phyloP scores from a whole-genome alignment of 2,113 vertebrate species.

The Notiomystis cincta region DNA sequence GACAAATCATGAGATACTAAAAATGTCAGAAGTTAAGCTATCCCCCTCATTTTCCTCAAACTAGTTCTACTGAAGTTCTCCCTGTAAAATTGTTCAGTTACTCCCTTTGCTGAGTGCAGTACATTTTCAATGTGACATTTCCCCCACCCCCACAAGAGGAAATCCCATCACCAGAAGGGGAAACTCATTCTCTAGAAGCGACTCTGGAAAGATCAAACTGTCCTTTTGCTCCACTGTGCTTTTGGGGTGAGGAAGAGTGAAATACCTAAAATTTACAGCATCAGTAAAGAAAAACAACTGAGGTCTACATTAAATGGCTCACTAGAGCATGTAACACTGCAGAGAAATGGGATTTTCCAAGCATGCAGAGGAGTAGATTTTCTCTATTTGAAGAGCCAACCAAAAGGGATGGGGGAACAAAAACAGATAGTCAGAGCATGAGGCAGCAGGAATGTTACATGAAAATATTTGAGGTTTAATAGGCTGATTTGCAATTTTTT shows the following conservation, averaged over 20 bases:
- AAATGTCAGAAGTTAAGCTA: background rate
- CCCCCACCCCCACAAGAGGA: background rate
- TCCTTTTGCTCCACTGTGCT: background rate
- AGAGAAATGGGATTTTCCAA: background rate
- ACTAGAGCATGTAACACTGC: background rate
- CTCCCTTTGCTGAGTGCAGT: background rate
- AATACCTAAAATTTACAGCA: background rate
- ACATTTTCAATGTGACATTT: background rate
- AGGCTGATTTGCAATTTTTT: background rate
- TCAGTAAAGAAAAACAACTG: background rate
- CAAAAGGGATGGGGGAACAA: background rate
- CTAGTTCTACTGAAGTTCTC: background rate
- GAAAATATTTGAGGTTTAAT: background rate
- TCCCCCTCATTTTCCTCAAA: background rate
- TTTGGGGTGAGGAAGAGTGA: background rate
- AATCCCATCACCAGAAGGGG: background rate
- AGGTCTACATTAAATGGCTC: background rate
- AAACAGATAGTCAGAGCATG: background rate
- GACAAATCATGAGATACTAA: background rate
- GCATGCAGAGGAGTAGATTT: background rate
- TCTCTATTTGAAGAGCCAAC: background rate
- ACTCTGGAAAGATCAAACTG: background rate
- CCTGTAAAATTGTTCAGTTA: background rate
- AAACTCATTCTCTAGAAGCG: background rate
- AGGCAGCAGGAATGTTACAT: background rate